Conservation (phyloP, 1,140 invertebrate species). For the Drosophila tsacasi region DNA sequence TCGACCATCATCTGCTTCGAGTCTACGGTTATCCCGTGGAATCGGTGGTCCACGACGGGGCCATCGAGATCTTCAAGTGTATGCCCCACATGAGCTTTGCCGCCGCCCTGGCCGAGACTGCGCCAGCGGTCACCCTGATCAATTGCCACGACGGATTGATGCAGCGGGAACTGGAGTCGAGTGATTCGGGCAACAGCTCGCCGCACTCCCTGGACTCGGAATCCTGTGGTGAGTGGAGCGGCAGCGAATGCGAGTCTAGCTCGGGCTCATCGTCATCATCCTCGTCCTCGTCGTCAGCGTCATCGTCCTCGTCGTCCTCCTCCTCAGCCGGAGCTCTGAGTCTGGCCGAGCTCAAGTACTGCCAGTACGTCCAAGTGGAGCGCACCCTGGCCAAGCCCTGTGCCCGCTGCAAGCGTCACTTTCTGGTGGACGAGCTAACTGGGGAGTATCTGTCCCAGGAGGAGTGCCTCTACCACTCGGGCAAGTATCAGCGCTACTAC, state of each 20-base stretch:
- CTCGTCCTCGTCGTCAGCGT: neutral
- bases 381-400: constrained; percentile 87
- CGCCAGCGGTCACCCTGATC: constrained; percentile 53
- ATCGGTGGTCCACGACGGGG: constrained; percentile 87
- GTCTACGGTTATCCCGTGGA: constrained; percentile 91
- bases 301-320: neutral
- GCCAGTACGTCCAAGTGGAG: constrained; percentile 49
- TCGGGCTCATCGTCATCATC: constrained; percentile 4
- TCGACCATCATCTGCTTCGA: constrained; percentile 88
- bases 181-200: constrained; percentile 85
- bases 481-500: constrained; percentile 86
- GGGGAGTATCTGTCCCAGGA: constrained; percentile 90
- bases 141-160: constrained; percentile 61
- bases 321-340: constrained; percentile 4
- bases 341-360: constrained; percentile 50
- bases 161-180: constrained; percentile 25
- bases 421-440: constrained; percentile 87
- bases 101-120: constrained; percentile 75
- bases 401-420: constrained; percentile 90
- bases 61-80: constrained; percentile 88
- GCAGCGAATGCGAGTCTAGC: constrained; percentile 60
- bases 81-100: constrained; percentile 78
- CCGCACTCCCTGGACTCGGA: constrained; percentile 86
- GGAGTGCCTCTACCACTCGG: constrained; percentile 93
- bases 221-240: constrained; percentile 82